These are phyloP conservation scores for Coracias cyanogaster DNA, from an alignment of 2,797 vertebrate species.

Conservation along the genomic window DNA sequence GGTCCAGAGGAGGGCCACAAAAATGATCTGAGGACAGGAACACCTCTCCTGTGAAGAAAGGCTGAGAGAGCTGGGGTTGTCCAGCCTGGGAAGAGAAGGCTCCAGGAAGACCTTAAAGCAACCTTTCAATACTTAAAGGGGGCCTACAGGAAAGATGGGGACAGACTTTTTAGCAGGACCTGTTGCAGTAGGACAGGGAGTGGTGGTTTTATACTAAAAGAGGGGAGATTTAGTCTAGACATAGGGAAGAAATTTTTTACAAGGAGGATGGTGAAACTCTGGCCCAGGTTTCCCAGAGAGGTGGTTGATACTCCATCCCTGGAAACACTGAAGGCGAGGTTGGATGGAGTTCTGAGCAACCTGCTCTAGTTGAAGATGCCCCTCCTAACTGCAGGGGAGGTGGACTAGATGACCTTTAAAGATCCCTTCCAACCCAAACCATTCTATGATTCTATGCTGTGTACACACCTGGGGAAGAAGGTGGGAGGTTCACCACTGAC, in stretches of 20 bases:
- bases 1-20: neutral
- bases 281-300: neutral
- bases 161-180: neutral
- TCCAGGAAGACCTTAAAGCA: neutral
- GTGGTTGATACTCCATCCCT: neutral
- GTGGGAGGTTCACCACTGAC: neutral
- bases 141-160: neutral
- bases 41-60: neutral
- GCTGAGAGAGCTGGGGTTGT: neutral
- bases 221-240: neutral
- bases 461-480: accelerated
- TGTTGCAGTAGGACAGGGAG: neutral
- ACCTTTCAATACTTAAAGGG: neutral
- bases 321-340: neutral
- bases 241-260: neutral
- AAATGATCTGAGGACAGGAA: neutral
- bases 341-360: neutral
- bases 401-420: neutral
- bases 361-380: neutral
- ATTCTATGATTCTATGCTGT: neutral
- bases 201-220: neutral
- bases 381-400: neutral
- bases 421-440: neutral
- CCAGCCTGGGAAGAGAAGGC: neutral
- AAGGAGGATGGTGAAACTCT: neutral